Evolutionary conservation across 2,888 invertebrate species (phyloP), one percentile per base, ranked within the genome.

Genomic region (Hartigia nigra): DNA sequence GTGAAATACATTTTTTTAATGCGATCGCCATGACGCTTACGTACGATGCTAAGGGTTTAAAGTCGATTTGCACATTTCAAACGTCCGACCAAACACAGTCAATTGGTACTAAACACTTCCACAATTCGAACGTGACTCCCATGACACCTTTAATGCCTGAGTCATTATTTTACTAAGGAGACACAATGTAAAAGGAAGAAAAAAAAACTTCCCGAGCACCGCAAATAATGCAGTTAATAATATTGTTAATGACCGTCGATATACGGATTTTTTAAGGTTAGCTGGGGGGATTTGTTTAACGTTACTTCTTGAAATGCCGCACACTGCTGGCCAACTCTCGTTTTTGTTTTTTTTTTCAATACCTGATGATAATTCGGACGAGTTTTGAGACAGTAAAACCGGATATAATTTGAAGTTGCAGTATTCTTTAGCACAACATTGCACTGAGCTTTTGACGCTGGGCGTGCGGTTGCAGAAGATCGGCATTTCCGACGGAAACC

Each of bases 401-500:
- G 92, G 92, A 84, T 88, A 88, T 87, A 92, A 88, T 88, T 92
- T 90, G 88, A 84, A 89, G 92, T 94, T 95, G 93, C 95, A 95
- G 92, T 92, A 92, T 91, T 94, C 93, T 90, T 90, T 91, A 89
- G 93, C 90, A 87, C 92, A 91, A 92, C 95, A 95, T 92, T 87
- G 86, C 84, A 88, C 90, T 82, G 90, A 89, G 84, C 84, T 87
- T 88, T 91, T 83, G 81, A 89, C 85, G 84, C 91, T 90, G 83
- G 91, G 90, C 86, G 88, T 90, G 84, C 86, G 87, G 83, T 87
- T 89, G 91, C 94, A 94, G 91, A 88, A 91, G 84, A 89, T 88
- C 75, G 94, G 93, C 86, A 92, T 91, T 91, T 94, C 95, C 87
- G 94, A 94, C 86, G 95, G 95, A 89, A 95, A 93, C 93, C 93